Conservation (phyloP, 2,888 invertebrate species). For the Syrista parreyssii region DNA sequence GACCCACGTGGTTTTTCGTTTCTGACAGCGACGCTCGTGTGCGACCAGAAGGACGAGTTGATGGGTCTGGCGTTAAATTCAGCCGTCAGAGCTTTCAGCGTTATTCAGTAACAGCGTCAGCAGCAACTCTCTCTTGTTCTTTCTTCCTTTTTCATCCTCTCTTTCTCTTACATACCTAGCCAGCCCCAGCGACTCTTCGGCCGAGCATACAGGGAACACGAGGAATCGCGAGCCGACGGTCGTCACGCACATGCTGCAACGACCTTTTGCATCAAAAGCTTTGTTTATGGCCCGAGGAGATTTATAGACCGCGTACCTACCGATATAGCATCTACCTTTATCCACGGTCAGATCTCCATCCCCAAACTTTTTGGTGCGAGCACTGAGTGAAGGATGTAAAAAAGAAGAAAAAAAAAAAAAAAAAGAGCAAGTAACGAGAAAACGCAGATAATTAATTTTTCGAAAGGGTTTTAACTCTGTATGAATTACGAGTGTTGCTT, state of each 20-base stretch:
- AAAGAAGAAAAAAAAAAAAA: not conserved
- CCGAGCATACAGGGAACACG: not conserved
- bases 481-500: too few species aligned
- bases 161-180: slow-evolving; percentile 13
- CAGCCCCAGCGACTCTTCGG: too few species aligned
- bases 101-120: slow-evolving; percentile 5
- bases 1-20: slow-evolving; percentile 27
- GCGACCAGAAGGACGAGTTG: slow-evolving; percentile 20
- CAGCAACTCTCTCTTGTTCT: slow-evolving; percentile 14
- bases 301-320: slow-evolving; percentile 48
- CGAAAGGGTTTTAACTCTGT: slow-evolving; percentile 6
- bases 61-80: slow-evolving; percentile 52
- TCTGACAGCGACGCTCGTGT: not conserved
- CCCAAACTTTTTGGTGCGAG: slow-evolving; percentile 17
- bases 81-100: slow-evolving; percentile 46
- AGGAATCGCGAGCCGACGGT: slow-evolving; percentile 31
- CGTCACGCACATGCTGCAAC: slow-evolving; percentile 64
- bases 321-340: slow-evolving; percentile 47
- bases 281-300: slow-evolving; percentile 61
- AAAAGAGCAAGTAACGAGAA: not conserved
- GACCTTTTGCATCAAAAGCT: slow-evolving; percentile 61
- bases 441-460: slow-evolving; percentile 46
- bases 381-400: too few species aligned
- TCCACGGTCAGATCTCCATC: slow-evolving; percentile 41
- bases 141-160: not conserved